Percentiles rank a stretch among this genome's conserved stretches.
phyloP scores from a whole-genome alignment of 2,113 vertebrate genomes.

The Phalacrocorax carbo region DNA sequence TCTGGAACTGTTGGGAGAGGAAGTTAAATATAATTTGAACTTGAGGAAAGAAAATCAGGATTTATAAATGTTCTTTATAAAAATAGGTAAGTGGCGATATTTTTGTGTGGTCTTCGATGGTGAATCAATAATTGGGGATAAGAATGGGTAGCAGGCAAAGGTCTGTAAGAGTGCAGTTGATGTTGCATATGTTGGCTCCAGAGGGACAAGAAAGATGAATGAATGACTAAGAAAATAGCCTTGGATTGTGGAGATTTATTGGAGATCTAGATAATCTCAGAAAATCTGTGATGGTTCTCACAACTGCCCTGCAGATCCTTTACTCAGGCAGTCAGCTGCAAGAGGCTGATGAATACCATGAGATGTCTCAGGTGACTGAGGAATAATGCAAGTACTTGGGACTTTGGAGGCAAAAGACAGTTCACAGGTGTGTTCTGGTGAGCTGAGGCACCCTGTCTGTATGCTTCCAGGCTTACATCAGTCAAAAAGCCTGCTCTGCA shows the following conservation, averaged over 20 bases:
- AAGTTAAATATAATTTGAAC: neutral
- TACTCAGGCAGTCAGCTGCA: neutral
- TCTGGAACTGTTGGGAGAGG: neutral
- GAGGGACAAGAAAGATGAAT: neutral
- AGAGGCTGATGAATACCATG: neutral
- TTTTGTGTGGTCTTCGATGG: neutral
- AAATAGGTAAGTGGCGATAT: neutral
- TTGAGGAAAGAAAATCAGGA: neutral
- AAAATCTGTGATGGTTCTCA: neutral
- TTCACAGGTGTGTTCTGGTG: neutral
- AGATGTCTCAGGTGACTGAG: neutral
- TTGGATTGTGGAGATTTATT: neutral
- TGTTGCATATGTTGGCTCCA: neutral
- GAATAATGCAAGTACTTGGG: neutral
- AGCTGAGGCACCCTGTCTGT: neutral
- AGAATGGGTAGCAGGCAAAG: neutral
- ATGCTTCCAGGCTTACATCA: neutral
- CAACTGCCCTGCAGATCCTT: neutral
- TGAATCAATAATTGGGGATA: neutral
- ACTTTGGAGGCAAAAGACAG: neutral
- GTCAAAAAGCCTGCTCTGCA: neutral
- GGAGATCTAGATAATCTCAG: neutral
- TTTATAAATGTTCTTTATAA: neutral
- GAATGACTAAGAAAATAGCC: neutral
- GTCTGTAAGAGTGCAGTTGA: neutral